Conservation (phyloP, 2,797 vertebrate genomes). For the Intellagama lesueurii region DNA sequence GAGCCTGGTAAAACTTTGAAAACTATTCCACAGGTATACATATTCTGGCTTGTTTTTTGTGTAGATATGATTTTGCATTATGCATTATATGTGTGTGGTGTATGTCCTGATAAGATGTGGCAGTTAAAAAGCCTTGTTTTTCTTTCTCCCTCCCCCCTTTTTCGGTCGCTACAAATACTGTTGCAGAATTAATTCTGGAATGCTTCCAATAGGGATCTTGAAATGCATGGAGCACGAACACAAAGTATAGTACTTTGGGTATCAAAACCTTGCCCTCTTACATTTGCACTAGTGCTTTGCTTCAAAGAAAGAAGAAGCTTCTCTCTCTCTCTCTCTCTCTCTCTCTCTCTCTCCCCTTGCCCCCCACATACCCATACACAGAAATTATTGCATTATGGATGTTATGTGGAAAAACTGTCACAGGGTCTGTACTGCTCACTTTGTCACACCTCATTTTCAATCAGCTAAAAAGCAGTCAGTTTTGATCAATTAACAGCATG, state of each 20-base stretch:
- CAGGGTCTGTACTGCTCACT: too few relatives aligned
- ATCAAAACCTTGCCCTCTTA: neutral
- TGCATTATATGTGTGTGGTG: neutral
- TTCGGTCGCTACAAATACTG: neutral
- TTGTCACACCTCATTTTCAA: neutral
- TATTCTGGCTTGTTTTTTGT: neutral
- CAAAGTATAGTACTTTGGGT: neutral
- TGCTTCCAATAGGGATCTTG: neutral
- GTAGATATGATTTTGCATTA: neutral
- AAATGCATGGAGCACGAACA: neutral
- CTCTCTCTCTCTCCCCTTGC: too few relatives aligned
- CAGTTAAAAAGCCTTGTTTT: neutral
- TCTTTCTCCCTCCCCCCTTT: neutral
- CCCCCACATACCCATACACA: neutral
- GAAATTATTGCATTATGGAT: neutral
- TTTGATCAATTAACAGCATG: too few relatives aligned
- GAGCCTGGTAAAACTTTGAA: constrained; percentile 1
- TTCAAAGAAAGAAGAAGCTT: neutral
- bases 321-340: too few relatives aligned
- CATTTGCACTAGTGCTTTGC: neutral
- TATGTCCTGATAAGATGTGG: neutral
- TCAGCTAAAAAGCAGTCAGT: too few relatives aligned
- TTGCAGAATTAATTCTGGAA: neutral
- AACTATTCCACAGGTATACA: fast-evolving
- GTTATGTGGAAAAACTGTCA: neutral